Evolutionary conservation across 1,140 invertebrate genomes (phyloP).

Genomic region (Euglossa dilemma): DNA sequence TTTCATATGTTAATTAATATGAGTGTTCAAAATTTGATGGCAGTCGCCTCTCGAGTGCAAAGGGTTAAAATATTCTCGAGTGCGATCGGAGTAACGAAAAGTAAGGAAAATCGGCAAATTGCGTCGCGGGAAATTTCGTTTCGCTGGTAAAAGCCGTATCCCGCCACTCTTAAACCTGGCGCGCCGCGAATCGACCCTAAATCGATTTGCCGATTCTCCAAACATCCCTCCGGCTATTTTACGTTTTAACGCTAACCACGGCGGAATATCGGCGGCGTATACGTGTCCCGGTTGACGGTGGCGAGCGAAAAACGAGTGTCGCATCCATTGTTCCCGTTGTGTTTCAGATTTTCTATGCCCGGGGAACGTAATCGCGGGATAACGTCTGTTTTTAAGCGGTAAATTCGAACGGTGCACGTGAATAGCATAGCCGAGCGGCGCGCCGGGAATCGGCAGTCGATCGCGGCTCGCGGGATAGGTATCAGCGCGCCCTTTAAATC

Average conservation of each 20-base stretch:
- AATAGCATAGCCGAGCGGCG: slow-evolving; percentile 37
- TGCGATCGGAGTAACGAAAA: too few species aligned
- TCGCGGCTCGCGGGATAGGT: slow-evolving; percentile 49
- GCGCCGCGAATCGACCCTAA: background rate
- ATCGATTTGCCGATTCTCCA: background rate
- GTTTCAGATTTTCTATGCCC: slow-evolving; percentile 28
- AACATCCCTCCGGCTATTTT: background rate
- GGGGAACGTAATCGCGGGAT: slow-evolving; percentile 61
- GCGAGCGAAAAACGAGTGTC: slow-evolving; percentile 13
- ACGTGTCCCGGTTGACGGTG: background rate
- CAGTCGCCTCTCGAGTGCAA: too few species aligned
- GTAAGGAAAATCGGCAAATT: too few species aligned
- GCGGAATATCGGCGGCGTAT: background rate
- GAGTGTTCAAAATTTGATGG: too few species aligned
- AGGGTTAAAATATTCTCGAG: too few species aligned
- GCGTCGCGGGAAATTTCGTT: background rate
- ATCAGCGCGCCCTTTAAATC: slow-evolving; percentile 63
- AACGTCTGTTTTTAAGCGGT: slow-evolving; percentile 68
- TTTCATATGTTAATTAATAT: too few species aligned
- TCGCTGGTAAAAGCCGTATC: too few species aligned
- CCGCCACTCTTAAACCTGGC: background rate
- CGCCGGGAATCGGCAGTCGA: slow-evolving; percentile 41
- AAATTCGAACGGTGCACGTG: slow-evolving; percentile 55
- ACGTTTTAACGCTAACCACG: background rate
- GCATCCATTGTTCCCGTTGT: background rate